Evolutionary conservation across 2,113 vertebrate species (phyloP), one percentile per base, ranked within the genome.

Genomic region (Neomonachus schauinslandi): DNA sequence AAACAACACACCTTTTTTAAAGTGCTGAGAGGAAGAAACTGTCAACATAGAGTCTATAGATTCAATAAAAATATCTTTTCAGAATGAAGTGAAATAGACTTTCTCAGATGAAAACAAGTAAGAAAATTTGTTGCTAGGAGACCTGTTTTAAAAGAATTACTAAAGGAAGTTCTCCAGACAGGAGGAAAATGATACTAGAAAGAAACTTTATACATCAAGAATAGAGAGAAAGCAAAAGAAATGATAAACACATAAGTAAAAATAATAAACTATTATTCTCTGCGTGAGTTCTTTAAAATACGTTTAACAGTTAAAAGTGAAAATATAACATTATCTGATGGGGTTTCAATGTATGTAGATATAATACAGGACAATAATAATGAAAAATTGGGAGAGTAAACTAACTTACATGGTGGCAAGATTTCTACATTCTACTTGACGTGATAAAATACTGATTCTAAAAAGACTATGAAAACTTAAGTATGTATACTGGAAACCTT

Each of bases 251-350:
- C 4, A 61, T 79, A n/a, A 79, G 61, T 80, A 86, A 89, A 90
- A 26, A 53, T n/a, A 95, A 91, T 24, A 80, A 59, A 59, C 1
- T n/a, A 57, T 51, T 89, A 6, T 95, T 51, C 61, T 87, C 4
- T 22, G 42, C 63, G 69, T 79, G 12, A 84, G 1, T 93, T 91
- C 26, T 91, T 76, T 49, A 84, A 94, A 92, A 88, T 61, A 61
- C 42, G 5, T 74, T 94, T 91, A 51, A 97, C 2, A 93, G 69
- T 67, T 95, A n/a, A 96, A 97, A 84, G 24, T 28, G 61, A 87
- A 96, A 80, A 22, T 80, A 39, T 90, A 90, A 80, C 14, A 95
- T 49, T 76, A 71, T 77, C 28, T 80, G 24, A 90, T 28, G 18
- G 19, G 3, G n/a, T 93, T 91, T 74, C 57, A 89, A 77, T 88